Conservation (phyloP, 2,797 vertebrate genomes). For the Macroramphosus scolopax region DNA sequence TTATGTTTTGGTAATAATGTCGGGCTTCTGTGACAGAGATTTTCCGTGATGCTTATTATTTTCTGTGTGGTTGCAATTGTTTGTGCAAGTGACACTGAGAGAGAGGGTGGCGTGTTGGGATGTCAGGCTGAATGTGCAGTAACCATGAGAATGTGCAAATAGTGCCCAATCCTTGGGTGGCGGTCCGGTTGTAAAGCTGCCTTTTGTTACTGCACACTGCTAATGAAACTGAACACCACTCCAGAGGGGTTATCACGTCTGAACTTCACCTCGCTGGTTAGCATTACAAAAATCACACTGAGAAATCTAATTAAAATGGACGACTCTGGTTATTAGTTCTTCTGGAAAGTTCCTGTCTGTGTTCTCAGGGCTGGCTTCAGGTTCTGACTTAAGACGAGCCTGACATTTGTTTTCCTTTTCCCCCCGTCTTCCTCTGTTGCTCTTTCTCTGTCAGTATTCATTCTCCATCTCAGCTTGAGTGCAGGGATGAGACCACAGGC, state of each 20-base stretch:
- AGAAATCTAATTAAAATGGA: constrained; percentile 62
- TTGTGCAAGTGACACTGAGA: constrained; percentile 22
- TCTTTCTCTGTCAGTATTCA: constrained; percentile 59
- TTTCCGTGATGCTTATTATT: constrained; percentile 25
- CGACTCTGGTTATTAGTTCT: constrained; percentile 54
- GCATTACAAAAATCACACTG: constrained; percentile 52
- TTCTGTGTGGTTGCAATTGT: constrained; percentile 11
- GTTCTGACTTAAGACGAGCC: constrained; percentile 49
- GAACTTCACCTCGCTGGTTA: constrained; percentile 47
- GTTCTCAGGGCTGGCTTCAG: constrained; percentile 44
- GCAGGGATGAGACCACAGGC: constrained; percentile 49
- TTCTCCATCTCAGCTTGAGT: constrained; percentile 61
- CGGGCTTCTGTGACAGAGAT: constrained; percentile 16
- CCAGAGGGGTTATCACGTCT: constrained; percentile 37
- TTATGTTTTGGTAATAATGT: constrained; percentile 24
- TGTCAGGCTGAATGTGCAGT: constrained; percentile 59
- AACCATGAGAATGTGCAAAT: constrained; percentile 64
- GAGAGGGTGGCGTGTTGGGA: constrained; percentile 41
- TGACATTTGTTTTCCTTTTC: constrained; percentile 49
- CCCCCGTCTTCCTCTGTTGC: constrained; percentile 9
- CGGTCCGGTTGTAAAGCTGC: constrained; percentile 59
- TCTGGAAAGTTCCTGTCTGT: constrained; percentile 39
- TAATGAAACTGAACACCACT: constrained; percentile 56
- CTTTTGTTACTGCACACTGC: constrained; percentile 56
- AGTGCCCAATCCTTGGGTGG: constrained; percentile 57